Evolutionary conservation across 37 sponge, comb jelly and placozoan species (phyloP), one percentile per base, ranked within the genome.

Genomic region (Chondrosia reniformis): DNA sequence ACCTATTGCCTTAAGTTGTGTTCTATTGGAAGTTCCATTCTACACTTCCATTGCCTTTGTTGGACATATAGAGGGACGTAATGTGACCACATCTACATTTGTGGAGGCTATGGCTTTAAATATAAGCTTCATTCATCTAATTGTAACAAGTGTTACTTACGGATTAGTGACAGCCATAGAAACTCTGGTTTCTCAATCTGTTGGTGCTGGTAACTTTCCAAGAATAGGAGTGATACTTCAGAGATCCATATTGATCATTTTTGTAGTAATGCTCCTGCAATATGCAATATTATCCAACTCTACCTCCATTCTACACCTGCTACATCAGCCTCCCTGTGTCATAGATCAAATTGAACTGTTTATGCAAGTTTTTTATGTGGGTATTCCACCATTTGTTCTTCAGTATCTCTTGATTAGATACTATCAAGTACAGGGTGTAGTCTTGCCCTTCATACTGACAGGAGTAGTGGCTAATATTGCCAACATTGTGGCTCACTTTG

Each of bases 351-450:
- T 41, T 19, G 61, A 30, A 30, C 61, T 30, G 61, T 59, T 30
- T 13, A 59, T 59, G 30, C 61, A 59, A 59, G 61, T 59, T 25
- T 6, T 5, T 30, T 19, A 7, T 6, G n/a, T 6, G 9, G 61
- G 30, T 7, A 25, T 59, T 13, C 61, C 61, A 30, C 30, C 61
- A 7, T 7, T 59, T 6, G n/a, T 87, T 30, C n/a, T 81, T 19
- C 72, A 57, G 22, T 33, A 36, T 0, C 71, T 87, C 77, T 39
- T 81, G 37, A 78, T 77, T 73, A 76, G 76, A 67, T 87, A 81
- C 82, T 44, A 81, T 32, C 87, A 87, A 64, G 82, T 78, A 13
- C 84, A 87, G 87, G 73, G 77, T 76, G 43, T 87, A 43, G 79
- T 81, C 36, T 80, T 55, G 79, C 84, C 79, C 3, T 88, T 83